Evolutionary conservation across 1,140 invertebrate genomes (phyloP).

Genomic region (Cotesia vestalis): DNA sequence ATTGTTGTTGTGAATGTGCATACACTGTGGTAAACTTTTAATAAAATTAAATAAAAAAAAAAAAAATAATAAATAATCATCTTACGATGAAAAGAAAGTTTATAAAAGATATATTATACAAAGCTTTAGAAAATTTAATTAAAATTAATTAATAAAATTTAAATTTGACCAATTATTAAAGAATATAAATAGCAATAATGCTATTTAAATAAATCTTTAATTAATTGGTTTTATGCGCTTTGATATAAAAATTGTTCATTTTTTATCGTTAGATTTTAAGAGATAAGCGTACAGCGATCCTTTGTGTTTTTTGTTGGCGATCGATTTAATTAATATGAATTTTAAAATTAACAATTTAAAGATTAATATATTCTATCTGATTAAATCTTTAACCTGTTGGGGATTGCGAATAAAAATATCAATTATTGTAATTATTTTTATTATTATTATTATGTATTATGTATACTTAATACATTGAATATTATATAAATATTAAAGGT

Average conservation of each 20-base stretch:
- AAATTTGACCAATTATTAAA: conserved; percentile 33
- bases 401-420: conserved; percentile 59
- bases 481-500: conserved; percentile 53
- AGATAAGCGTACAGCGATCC: conserved; percentile 52
- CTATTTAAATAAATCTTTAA: too few relatives aligned
- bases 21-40: conserved; percentile 6
- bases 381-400: conserved; percentile 52
- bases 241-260: conserved; percentile 51
- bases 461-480: too few relatives aligned
- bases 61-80: not conserved
- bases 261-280: conserved; percentile 52
- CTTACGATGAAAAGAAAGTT: not conserved
- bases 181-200: not conserved
- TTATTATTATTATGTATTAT: conserved; percentile 7
- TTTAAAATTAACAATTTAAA: conserved; percentile 48
- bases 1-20: conserved; percentile 7
- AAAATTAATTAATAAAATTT: conserved; percentile 32
- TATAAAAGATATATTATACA: too few relatives aligned
- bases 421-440: conserved; percentile 59
- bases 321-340: conserved; percentile 43
- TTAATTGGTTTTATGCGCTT: conserved; percentile 45
- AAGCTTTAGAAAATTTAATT: conserved; percentile 8
- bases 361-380: conserved; percentile 52
- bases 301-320: conserved; percentile 56
- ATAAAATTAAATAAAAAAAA: conserved; percentile 14